Percentiles rank a stretch among this genome's conserved stretches.
Conservation (phyloP, 2,113 vertebrate genomes). For the Tiliqua scincoides region DNA sequence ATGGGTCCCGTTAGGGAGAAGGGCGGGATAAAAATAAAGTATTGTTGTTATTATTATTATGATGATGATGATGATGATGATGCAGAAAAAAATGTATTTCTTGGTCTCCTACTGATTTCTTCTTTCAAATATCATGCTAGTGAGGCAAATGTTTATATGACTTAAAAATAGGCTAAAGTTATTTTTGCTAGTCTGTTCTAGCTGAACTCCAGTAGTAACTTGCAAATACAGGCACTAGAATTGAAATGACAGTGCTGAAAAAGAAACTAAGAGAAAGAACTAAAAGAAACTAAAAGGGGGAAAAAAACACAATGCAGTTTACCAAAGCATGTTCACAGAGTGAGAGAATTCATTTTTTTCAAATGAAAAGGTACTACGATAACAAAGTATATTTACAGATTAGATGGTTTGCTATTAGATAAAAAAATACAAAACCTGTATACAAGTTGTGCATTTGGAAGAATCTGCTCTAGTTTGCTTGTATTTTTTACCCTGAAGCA, state of each 20-base stretch:
- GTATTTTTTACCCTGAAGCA: conserved; percentile 94
- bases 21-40: too few relatives aligned
- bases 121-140: background rate
- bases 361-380: background rate
- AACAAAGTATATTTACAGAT: conserved; percentile 23
- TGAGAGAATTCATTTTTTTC: background rate
- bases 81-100: background rate
- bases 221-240: background rate
- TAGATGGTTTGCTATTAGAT: conserved; percentile 17
- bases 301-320: conserved; percentile 26
- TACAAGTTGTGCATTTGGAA: conserved; percentile 93
- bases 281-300: background rate
- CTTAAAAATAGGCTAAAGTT: conserved; percentile 5
- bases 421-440: conserved; percentile 84
- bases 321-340: background rate
- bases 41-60: too few relatives aligned
- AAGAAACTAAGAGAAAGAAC: background rate
- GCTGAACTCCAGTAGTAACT: background rate
- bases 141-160: background rate
- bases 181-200: conserved; percentile 5
- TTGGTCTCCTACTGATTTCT: background rate
- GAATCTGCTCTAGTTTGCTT: conserved; percentile 90
- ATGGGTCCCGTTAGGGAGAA: too few relatives aligned
- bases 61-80: too few relatives aligned
- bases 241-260: background rate